Evolutionary conservation across 1,140 invertebrate genomes (phyloP), one percentile per base, ranked within the genome.

Genomic region (Tetranychus urticae): DNA sequence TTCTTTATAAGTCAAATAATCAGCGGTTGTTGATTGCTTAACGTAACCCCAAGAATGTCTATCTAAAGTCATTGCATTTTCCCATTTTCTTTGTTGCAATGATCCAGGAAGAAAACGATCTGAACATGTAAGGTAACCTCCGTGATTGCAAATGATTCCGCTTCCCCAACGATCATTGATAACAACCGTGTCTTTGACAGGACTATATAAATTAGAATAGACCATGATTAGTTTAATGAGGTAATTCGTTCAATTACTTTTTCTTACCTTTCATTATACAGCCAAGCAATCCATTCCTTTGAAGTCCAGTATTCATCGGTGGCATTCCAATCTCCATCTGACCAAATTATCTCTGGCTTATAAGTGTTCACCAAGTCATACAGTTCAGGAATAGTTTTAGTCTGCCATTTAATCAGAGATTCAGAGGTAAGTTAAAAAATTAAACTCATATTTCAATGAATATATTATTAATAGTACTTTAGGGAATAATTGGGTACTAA

Each of bases 311-410:
- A 97, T 1, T 76, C 75, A 66, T 84, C 81, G 1, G 77, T 67
- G 1, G 83, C 81, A 69, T 88, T 85, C 84, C 85, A 87, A 65
- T 88, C 85, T 0, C 60, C 65, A 65, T 67, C 67, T 0, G 88
- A 87, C 92, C 92, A 97, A 34, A 97, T 71, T 0, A 97, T 73
- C 58, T 90, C 86, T 0, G 92, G 91, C 63, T 84, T 71, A 70
- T 96, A 97, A 54, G 75, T 74, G 42, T 83, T 72, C 1, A 82
- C 77, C 63, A 79, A 65, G 65, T 80, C 78, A 56, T 74, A 70
- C 50, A 80, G 67, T 66, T 80, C 78, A 3, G 62, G 65, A 47
- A 61, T 61, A 7, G 64, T 63, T 61, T 70, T 70, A 14, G 56
- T 58, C 65, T 69, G 13, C 31, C 62, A 61, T 8, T 47, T 52